Evolutionary conservation across 2,888 invertebrate genomes (phyloP), one percentile per base, ranked within the genome.

Genomic region (Sinhomidia bicolor): DNA sequence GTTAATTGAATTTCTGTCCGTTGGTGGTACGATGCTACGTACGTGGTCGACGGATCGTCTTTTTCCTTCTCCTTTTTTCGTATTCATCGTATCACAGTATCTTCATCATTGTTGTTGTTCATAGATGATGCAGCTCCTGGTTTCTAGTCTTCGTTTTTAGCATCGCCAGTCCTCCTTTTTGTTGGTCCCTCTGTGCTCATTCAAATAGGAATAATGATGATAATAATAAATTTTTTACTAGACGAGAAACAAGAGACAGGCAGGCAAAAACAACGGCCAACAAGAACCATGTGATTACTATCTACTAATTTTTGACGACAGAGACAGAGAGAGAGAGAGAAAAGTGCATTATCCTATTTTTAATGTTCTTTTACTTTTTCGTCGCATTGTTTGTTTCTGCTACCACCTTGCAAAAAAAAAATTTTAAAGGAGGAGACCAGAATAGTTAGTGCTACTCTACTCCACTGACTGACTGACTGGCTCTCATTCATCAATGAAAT

Each of bases 1-100:
- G 91, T 91, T 91, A 91, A 91, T 91, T 91, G 91, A 90, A 91
- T 74, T 87, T 80, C 78, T 87, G 54, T 60, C 84, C 57, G 84
- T 84, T 36, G 79, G 79, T 60, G 79, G 74, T 78, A 32, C 29
- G 78, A n/a, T n/a, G n/a, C n/a, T n/a, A n/a, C n/a, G 41, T 57
- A 60, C 60, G 41, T 79, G 79, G 79, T 79, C 79, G 32, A 79
- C 79, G 60, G 57, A 76, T 57, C 41, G 60, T 68, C 71, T 51
- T 76, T 78, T 89, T 90, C n/a, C n/a, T n/a, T n/a, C 90, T 84
- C 88, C 87, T 87, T 89, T 78, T 84, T 90, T 89, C 83, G 47
- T 80, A 62, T 65, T 80, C 41, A n/a, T 57, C 14, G n/a, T n/a
- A n/a, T 29, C 47, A 44, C 36, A 44, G 14, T 32, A 26, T 51